A percentile compares a stretch with the other conserved stretches of the same genome.
Conservation (phyloP, 2,113 vertebrate species). For the Archocentrus centrarchus region DNA sequence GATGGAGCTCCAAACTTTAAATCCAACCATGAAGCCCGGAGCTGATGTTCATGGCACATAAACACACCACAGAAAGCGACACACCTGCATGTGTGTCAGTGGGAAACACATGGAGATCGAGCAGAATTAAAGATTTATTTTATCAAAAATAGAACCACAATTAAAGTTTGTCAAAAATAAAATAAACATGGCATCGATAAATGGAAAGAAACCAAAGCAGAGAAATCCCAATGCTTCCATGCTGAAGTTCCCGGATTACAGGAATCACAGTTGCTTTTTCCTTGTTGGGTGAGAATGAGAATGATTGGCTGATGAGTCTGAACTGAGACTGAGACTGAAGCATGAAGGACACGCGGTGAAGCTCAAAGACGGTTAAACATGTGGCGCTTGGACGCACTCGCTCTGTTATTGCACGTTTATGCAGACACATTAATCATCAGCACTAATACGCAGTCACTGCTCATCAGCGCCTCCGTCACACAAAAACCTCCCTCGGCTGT, state of each 20-base stretch:
- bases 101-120: conserved; percentile 43
- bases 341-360: not conserved
- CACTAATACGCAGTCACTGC: conserved; percentile 19
- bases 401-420: conserved; percentile 19
- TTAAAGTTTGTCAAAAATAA: conserved; percentile 37
- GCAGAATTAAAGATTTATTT: conserved; percentile 69
- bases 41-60: conserved; percentile 1
- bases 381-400: not conserved
- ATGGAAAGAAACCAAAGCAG: conserved; percentile 20
- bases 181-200: conserved; percentile 34
- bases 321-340: conserved; percentile 11
- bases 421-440: conserved; percentile 22
- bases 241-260: conserved; percentile 30
- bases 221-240: conserved; percentile 35
- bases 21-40: not conserved
- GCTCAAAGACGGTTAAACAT: not conserved
- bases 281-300: conserved; percentile 6
- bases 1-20: not conserved
- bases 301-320: conserved; percentile 6
- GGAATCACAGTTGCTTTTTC: conserved; percentile 44
- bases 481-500: conserved; percentile 6
- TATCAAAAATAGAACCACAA: conserved; percentile 72
- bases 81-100: conserved; percentile 29
- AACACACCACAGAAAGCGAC: conserved; percentile 20
- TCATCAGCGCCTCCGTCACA: conserved; percentile 23